Base-by-base conservation (phyloP, 53 echinoderm and acorn worm species). In the Holothuria leucospilota region DNA sequence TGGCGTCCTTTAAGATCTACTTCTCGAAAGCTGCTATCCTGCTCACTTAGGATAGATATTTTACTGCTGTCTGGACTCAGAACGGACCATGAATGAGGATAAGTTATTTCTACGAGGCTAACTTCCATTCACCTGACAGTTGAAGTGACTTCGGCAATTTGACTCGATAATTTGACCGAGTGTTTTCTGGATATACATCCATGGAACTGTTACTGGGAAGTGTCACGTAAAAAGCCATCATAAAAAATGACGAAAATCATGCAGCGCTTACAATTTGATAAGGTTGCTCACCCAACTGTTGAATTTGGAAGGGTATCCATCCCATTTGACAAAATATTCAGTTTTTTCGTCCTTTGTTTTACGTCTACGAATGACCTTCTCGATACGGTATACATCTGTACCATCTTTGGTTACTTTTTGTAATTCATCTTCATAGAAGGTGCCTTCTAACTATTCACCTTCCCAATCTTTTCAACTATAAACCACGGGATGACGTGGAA, bases 351-450 rank as follows among this genome's bases (percentile, higher is more conserved):
- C 34, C 24, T 23, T 4, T 6, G 51, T 5, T 30, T 73, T 49
- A 39, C 74, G 0, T 4, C 41, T 29, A 15, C 74, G 74, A 12
- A 73, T 42, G 12, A 73, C 41, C 14, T 40, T 73, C 42, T 49
- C 74, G 12, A 73, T 21, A 39, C 10, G 74, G 20, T 73, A 73
- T 6, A 42, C 39, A 13, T 64, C 23, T 11, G 49, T 6, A 13
- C 13, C 24, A 16, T 73, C 20, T 39, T 91, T 87, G 15, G 73
- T 21, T 24, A 88, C 90, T 42, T 51, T 81, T 69, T 90, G 86
- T 2, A 95, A 29, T 73, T 88, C 89, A 18, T 20, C 11, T 53
- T 88, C 82, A 69, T 88, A 88, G 46, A 88, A 88, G 7, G 74
- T 73, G 9, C 74, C 74, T 34, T 34, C 3, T 34, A 34, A 14